Evolutionary conservation across 2,888 invertebrate species (phyloP).

Genomic region (Brachylomia viminalis): DNA sequence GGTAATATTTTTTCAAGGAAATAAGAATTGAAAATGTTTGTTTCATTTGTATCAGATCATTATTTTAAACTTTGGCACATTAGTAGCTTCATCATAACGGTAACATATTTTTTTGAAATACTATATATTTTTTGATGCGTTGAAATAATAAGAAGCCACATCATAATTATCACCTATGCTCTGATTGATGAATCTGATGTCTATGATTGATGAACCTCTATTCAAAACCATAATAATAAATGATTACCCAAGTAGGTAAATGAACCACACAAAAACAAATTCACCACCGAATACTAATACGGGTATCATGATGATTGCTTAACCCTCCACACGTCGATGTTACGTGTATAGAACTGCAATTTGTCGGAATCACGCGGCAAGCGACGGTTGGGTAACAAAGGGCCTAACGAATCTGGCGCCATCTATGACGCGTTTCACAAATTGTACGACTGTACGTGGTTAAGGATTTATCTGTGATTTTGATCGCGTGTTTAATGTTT

Average conservation of each 20-base stretch:
- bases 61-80: not conserved
- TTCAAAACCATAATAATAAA: conserved; percentile 34
- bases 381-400: conserved; percentile 54
- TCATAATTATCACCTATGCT: not conserved
- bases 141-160: not conserved
- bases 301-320: conserved; percentile 60
- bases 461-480: conserved; percentile 22
- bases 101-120: not conserved
- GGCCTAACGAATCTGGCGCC: conserved; percentile 60
- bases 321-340: conserved; percentile 42
- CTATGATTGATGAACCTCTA: not conserved
- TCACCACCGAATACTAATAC: conserved; percentile 41
- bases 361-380: conserved; percentile 46
- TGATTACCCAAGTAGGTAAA: conserved; percentile 24
- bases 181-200: conserved; percentile 19
- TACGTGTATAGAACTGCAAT: conserved; percentile 58
- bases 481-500: not conserved
- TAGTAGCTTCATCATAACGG: not conserved
- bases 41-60: not conserved
- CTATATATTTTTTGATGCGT: too few species aligned
- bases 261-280: conserved; percentile 31
- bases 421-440: conserved; percentile 40
- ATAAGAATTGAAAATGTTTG: not conserved
- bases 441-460: conserved; percentile 41
- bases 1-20: not conserved